Conservation (phyloP, 2,888 invertebrate species). For the Hartigia nigra region DNA sequence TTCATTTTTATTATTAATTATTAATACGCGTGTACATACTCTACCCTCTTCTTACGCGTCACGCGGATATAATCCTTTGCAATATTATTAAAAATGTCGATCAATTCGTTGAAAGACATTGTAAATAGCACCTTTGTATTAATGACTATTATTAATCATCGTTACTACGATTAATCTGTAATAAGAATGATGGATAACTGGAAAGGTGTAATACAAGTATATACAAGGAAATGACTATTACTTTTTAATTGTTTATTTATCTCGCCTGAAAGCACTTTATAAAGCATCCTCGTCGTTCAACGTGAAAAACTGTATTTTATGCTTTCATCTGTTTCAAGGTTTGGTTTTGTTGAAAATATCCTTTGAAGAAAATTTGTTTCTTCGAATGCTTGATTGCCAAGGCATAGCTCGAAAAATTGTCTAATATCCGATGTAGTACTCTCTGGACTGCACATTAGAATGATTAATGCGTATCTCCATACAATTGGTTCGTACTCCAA, state of each 20-base stretch:
- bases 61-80: conserved; percentile 36
- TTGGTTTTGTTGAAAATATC: neutral
- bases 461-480: conserved; percentile 15
- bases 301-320: neutral
- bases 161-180: conserved; percentile 25
- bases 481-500: conserved; percentile 10
- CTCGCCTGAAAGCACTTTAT: neutral
- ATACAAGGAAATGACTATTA: neutral
- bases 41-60: conserved; percentile 33
- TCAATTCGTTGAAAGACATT: conserved; percentile 30
- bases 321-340: neutral
- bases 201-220: conserved; percentile 20
- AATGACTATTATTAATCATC: conserved; percentile 22
- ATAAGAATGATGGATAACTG: conserved; percentile 15
- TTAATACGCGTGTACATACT: conserved; percentile 43
- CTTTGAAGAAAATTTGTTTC: neutral
- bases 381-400: neutral
- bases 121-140: conserved; percentile 41
- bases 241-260: neutral
- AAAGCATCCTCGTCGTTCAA: neutral
- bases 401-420: conserved; percentile 4
- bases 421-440: neutral
- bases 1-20: conserved; percentile 29
- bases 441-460: conserved; percentile 4
- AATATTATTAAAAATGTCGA: conserved; percentile 36